Conservation (phyloP, 1,140 invertebrate genomes). For the Papilio machaon region DNA sequence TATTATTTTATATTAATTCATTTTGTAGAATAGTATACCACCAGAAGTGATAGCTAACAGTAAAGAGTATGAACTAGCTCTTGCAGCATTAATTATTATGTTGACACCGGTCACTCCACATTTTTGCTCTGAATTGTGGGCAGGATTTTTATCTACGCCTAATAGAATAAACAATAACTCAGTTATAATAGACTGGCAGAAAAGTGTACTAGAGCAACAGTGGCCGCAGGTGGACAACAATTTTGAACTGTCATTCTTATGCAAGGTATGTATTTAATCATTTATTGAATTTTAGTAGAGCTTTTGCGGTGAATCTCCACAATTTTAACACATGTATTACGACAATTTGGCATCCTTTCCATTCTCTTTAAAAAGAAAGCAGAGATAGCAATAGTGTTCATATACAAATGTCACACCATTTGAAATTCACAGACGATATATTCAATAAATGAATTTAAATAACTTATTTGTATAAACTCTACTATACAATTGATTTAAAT, state of each 20-base stretch:
- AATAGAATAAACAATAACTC: slow-evolving; percentile 79
- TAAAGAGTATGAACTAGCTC: slow-evolving; percentile 89
- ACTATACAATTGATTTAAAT: no score
- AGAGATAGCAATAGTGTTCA: no score
- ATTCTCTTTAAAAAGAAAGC: background rate
- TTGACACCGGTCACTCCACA: slow-evolving; percentile 93
- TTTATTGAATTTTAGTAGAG: background rate
- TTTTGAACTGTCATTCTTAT: slow-evolving; percentile 86
- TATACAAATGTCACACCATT: no score
- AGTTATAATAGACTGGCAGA: slow-evolving; percentile 83
- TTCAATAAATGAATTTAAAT: no score
- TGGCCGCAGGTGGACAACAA: slow-evolving; percentile 92
- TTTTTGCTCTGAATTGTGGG: slow-evolving; percentile 95
- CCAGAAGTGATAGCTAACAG: slow-evolving; percentile 84
- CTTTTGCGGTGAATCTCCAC: background rate
- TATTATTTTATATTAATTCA: slow-evolving; percentile 7
- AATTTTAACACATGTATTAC: background rate
- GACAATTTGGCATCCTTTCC: background rate
- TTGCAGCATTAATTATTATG: slow-evolving; percentile 92
- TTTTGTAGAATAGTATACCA: slow-evolving; percentile 78
- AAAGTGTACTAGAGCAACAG: slow-evolving; percentile 86
- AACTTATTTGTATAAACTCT: no score
- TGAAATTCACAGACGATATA: no score
- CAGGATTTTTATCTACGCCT: slow-evolving; percentile 86
- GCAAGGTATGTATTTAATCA: slow-evolving; percentile 80